Evolutionary conservation across 2,113 vertebrate genomes (phyloP).

Genomic region (Sapayoa aenigma): DNA sequence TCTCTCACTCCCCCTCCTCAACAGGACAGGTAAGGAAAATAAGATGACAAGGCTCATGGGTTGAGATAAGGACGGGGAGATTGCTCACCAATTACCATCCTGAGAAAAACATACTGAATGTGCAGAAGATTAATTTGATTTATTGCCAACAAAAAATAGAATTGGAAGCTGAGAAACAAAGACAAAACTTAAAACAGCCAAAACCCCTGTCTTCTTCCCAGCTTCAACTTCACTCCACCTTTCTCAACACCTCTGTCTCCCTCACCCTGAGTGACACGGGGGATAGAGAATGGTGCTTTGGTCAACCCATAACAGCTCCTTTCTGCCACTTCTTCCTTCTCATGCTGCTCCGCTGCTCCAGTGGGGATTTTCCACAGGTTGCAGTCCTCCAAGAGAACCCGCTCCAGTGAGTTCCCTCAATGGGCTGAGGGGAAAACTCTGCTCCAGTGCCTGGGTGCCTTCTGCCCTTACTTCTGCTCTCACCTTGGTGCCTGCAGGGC

Average conservation of each 20-base stretch:
- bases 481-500: not conserved
- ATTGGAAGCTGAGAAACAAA: not conserved
- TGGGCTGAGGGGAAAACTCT: not conserved
- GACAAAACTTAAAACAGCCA: not conserved
- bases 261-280: too few species aligned
- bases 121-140: not conserved
- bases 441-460: not conserved
- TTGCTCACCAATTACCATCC: not conserved
- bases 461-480: not conserved
- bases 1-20: not conserved
- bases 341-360: not conserved
- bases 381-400: not conserved
- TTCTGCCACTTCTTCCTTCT: not conserved
- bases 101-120: not conserved
- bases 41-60: not conserved
- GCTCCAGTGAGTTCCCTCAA: not conserved
- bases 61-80: not conserved
- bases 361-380: not conserved
- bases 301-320: not conserved
- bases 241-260: not conserved
- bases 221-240: not conserved
- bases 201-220: not conserved
- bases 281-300: too few species aligned
- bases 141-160: not conserved
- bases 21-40: not conserved